These are phyloP conservation scores for Sclerurus mexicanus DNA, from an alignment of 2,113 vertebrate species.

Conservation along the genomic window DNA sequence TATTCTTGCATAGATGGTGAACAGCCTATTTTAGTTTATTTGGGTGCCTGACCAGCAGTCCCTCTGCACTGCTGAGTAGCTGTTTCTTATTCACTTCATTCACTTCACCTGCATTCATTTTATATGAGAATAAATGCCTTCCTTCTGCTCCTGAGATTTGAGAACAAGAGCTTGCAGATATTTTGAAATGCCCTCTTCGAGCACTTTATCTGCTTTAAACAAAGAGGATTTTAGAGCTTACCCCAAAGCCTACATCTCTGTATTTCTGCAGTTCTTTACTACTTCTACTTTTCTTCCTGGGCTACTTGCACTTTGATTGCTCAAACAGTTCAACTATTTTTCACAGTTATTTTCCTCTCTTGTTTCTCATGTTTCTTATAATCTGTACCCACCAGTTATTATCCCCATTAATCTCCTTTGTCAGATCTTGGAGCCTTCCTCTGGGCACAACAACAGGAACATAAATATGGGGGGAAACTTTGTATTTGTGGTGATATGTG, in stretches of 20 bases:
- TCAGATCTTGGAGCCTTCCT: not conserved
- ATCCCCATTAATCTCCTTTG: not conserved
- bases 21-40: not conserved
- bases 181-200: not conserved
- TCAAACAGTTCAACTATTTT: not conserved
- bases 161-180: not conserved
- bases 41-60: not conserved
- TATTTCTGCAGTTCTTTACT: not conserved
- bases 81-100: not conserved
- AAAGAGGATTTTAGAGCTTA: not conserved
- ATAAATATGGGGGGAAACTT: not conserved
- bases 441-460: not conserved
- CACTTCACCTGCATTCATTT: not conserved
- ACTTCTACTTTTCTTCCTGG: not conserved
- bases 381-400: not conserved
- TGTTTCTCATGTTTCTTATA: not conserved
- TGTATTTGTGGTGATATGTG: not conserved
- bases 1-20: not conserved
- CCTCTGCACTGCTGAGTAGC: not conserved
- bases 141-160: not conserved
- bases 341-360: not conserved
- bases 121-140: not conserved
- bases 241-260: not conserved
- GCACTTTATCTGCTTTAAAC: not conserved
- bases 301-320: not conserved